A percentile compares a stretch with the other conserved stretches of the same genome.
These are phyloP conservation scores for Drosophila picticornis DNA, from an alignment of 2,888 invertebrate species.

Conservation along the genomic window DNA sequence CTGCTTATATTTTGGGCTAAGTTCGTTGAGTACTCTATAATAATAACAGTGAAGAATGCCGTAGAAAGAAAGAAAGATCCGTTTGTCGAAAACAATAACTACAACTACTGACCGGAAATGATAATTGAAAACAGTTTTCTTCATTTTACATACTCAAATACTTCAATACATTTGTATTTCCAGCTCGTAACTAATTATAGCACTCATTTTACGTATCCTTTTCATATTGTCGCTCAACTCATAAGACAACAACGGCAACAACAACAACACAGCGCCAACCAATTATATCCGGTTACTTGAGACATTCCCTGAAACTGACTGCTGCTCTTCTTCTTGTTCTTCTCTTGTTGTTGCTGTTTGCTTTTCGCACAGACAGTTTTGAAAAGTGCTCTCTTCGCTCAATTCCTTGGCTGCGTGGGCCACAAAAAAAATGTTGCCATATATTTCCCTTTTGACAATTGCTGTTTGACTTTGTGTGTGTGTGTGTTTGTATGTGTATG, in stretches of 20 bases:
- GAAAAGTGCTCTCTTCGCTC: conserved; percentile 29
- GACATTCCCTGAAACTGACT: conserved; percentile 37
- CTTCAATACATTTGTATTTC: conserved; percentile 24
- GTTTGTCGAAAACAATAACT: conserved; percentile 35
- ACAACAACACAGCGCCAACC: conserved; percentile 46
- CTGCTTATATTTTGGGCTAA: conserved; percentile 24
- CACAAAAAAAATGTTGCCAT: conserved; percentile 17
- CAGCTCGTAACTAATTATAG: conserved; percentile 75
- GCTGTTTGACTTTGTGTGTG: conserved; percentile 1
- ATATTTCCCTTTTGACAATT: conserved; percentile 21
- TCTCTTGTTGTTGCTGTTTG: conserved; percentile 18
- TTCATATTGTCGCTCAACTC: conserved; percentile 55
- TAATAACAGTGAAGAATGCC: conserved; percentile 34
- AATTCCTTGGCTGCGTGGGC: conserved; percentile 42
- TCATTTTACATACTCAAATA: conserved; percentile 40
- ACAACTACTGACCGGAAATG: conserved; percentile 66
- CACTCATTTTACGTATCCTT: conserved; percentile 75
- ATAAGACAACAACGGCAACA: conserved; percentile 10
- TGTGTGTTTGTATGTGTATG: conserved; percentile 6
- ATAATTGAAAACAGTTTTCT: conserved; percentile 77
- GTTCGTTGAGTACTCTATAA: conserved; percentile 24
- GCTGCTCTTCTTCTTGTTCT: conserved; percentile 15
- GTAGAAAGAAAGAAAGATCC: conserved; percentile 5
- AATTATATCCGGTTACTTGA: conserved; percentile 78
- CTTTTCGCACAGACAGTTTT: conserved; percentile 38